Conservation (phyloP, 2,888 invertebrate genomes). For the Lycocerus yunnanus region DNA sequence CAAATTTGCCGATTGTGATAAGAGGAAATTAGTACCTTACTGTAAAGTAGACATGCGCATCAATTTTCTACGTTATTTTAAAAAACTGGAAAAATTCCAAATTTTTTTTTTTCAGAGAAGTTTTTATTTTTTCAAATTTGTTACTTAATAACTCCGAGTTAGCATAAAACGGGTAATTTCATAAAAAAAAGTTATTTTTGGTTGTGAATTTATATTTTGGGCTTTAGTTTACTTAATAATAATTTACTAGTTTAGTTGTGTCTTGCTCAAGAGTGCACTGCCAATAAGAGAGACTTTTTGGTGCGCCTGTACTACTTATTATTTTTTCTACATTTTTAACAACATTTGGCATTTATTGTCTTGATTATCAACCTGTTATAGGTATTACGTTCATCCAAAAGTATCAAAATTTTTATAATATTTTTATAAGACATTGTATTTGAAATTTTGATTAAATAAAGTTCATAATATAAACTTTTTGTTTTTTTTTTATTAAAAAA, state of each 20-base stretch:
- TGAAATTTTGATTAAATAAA: neutral
- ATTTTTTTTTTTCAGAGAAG: neutral
- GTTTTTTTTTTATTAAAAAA: neutral
- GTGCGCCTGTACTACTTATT: conserved; percentile 8
- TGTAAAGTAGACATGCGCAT: neutral
- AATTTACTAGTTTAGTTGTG: neutral
- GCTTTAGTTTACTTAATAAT: neutral
- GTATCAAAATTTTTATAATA: neutral
- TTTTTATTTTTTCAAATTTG: neutral
- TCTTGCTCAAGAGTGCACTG: conserved; percentile 4
- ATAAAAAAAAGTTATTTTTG: neutral
- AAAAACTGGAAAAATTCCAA: neutral
- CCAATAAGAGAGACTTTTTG: conserved; percentile 11
- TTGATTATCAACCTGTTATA: neutral
- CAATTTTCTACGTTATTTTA: neutral
- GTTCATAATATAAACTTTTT: neutral
- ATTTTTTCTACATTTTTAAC: neutral
- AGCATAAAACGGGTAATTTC: neutral
- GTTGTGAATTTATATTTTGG: neutral
- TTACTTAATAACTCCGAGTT: neutral
- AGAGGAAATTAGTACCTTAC: neutral
- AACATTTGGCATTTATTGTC: neutral
- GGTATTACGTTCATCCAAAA: neutral
- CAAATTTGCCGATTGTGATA: conserved; percentile 10
- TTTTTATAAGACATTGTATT: neutral